A percentile compares a stretch with the other conserved stretches of the same genome.
Conservation (phyloP, 2,888 invertebrate species). For the Bombylius major region DNA sequence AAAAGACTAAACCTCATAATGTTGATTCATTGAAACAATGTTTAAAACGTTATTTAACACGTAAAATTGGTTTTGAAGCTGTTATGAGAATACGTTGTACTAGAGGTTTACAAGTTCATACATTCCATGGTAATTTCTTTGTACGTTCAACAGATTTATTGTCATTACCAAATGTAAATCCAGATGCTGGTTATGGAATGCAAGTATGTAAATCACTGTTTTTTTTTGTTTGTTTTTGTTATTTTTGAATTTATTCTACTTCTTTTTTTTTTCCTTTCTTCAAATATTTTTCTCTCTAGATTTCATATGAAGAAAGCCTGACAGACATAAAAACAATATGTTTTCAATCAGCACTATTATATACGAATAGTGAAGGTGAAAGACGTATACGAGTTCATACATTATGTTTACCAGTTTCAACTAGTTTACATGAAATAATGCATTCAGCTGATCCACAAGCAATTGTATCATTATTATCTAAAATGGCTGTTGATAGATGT, state of each 20-base stretch:
- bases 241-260: too few species aligned
- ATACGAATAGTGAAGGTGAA: constrained; percentile 92
- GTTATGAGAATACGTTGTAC: constrained; percentile 96
- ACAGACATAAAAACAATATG: constrained; percentile 78
- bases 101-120: constrained; percentile 84
- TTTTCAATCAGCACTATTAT: constrained; percentile 95
- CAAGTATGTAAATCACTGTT: constrained; percentile 51
- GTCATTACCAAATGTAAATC: constrained; percentile 92
- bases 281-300: constrained; percentile 14
- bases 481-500: constrained; percentile 96
- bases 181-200: constrained; percentile 96
- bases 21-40: constrained; percentile 62
- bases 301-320: constrained; percentile 79
- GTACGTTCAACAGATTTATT: constrained; percentile 94
- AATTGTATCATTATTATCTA: constrained; percentile 80
- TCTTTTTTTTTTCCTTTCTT: background rate
- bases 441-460: constrained; percentile 87
- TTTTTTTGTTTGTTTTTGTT: too few species aligned
- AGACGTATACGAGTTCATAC: constrained; percentile 96
- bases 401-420: constrained; percentile 80
- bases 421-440: constrained; percentile 72
- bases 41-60: constrained; percentile 77
- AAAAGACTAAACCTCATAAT: constrained; percentile 53
- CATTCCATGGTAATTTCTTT: constrained; percentile 99
- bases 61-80: constrained; percentile 98